These are phyloP conservation scores for Orius laevigatus DNA, from an alignment of 1,140 invertebrate species.

Conservation along the genomic window DNA sequence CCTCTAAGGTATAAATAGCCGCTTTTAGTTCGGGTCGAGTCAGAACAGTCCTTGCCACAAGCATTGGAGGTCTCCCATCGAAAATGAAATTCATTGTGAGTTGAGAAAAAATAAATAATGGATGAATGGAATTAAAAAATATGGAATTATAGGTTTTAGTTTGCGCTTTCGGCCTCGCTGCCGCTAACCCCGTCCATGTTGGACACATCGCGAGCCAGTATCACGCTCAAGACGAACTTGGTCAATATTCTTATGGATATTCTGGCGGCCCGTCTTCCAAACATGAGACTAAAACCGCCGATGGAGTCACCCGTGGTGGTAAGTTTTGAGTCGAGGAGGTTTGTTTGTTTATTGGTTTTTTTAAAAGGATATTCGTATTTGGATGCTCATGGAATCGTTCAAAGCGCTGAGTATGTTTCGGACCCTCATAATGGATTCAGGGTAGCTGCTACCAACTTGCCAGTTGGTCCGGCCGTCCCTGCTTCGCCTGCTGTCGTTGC, in stretches of 20 bases:
- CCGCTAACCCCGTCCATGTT: not conserved
- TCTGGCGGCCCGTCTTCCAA: slow-evolving; percentile 45
- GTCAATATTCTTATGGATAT: slow-evolving; percentile 48
- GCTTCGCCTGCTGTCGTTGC: slow-evolving; percentile 8
- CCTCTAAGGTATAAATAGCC: too few relatives aligned
- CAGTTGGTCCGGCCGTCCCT: slow-evolving; percentile 21
- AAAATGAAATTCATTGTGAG: too few relatives aligned
- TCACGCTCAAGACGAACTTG: slow-evolving; percentile 43
- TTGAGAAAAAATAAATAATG: too few relatives aligned
- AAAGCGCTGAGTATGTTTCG: slow-evolving; percentile 40
- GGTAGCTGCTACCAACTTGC: slow-evolving; percentile 39
- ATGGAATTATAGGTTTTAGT: too few relatives aligned
- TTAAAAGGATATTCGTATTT: slow-evolving; percentile 39
- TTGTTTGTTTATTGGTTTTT: not conserved
- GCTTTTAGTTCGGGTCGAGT: too few relatives aligned
- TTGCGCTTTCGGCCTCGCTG: not conserved
- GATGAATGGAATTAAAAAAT: too few relatives aligned
- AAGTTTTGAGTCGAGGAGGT: not conserved
- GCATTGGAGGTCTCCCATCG: too few relatives aligned
- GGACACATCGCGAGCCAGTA: slow-evolving; percentile 27
- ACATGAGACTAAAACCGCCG: slow-evolving; percentile 38
- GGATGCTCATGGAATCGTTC: slow-evolving; percentile 43
- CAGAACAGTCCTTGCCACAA: too few relatives aligned
- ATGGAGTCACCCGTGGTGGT: slow-evolving; percentile 44
- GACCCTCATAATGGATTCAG: slow-evolving; percentile 40